Percentiles rank a stretch among this genome's conserved stretches.
Evolutionary conservation across 1,140 invertebrate species (phyloP).

Genomic region (Euschistus heros): DNA sequence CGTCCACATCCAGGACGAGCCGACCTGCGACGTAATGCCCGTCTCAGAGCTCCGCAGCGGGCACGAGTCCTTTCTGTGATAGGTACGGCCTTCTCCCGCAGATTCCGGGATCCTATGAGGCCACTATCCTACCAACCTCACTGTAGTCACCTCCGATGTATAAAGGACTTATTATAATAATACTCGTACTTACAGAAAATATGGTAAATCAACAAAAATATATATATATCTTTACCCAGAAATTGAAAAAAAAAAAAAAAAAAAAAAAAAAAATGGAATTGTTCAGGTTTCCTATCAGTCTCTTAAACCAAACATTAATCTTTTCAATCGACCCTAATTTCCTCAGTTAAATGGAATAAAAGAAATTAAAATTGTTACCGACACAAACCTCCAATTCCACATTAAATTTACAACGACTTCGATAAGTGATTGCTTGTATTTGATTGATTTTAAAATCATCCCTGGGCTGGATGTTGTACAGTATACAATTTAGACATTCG

Average conservation of each 20-base stretch:
- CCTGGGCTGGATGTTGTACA: no score
- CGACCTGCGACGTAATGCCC: slow-evolving; percentile 34
- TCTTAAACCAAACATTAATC: no score
- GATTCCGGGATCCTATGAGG: background rate
- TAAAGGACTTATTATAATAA: background rate
- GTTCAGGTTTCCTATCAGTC: no score
- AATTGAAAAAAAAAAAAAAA: background rate
- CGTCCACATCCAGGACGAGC: slow-evolving; percentile 40
- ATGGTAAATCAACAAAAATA: background rate
- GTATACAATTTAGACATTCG: no score
- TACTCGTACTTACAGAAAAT: background rate
- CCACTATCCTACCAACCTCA: background rate
- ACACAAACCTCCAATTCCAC: no score
- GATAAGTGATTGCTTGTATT: no score
- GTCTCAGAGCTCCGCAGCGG: slow-evolving; percentile 21
- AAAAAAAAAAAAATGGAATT: no score
- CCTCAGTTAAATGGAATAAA: no score
- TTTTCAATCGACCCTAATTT: no score
- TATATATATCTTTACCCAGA: background rate
- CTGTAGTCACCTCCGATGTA: background rate
- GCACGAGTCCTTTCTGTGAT: slow-evolving; percentile 24
- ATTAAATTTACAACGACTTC: no score
- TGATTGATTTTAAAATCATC: no score
- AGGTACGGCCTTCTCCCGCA: background rate
- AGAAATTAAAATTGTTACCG: no score